Percentiles rank a stretch among this genome's conserved stretches.
phyloP scores from a whole-genome alignment of 2,888 invertebrate species.

The Synanthedon tipuliformis region DNA sequence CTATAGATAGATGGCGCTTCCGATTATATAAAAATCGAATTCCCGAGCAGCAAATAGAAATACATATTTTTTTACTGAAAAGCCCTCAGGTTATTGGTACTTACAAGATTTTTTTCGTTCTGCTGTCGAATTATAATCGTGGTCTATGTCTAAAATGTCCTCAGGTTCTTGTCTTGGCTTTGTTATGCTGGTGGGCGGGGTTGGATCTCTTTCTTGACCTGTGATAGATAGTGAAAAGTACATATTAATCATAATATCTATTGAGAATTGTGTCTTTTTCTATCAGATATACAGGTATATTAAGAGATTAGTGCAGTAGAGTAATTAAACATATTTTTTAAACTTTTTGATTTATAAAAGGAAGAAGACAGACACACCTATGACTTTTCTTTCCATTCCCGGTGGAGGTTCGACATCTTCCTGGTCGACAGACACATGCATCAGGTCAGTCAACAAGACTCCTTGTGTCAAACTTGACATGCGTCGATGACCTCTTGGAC shows the following conservation, averaged over 20 bases:
- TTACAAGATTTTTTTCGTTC: slow-evolving; percentile 54
- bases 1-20: no score
- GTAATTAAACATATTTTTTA: no score
- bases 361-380: slow-evolving; percentile 21
- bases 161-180: slow-evolving; percentile 55
- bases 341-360: no score
- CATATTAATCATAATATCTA: neutral
- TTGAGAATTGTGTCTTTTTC: neutral
- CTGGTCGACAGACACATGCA: slow-evolving; percentile 43
- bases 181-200: slow-evolving; percentile 28
- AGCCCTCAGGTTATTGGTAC: neutral
- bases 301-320: no score
- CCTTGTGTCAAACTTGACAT: slow-evolving; percentile 49
- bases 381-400: slow-evolving; percentile 43
- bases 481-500: slow-evolving; percentile 35
- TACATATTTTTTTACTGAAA: no score
- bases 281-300: neutral
- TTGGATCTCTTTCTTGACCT: slow-evolving; percentile 58
- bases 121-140: slow-evolving; percentile 50
- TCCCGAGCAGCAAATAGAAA: no score
- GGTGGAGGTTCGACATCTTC: slow-evolving; percentile 26
- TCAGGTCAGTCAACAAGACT: slow-evolving; percentile 43
- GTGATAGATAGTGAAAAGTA: slow-evolving; percentile 2
- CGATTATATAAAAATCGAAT: no score
- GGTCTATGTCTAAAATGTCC: slow-evolving; percentile 55